Percentiles rank a stretch among this genome's conserved stretches.
These are phyloP conservation scores for Hyla sarda DNA, from an alignment of 2,113 vertebrate genomes.

Conservation along the genomic window DNA sequence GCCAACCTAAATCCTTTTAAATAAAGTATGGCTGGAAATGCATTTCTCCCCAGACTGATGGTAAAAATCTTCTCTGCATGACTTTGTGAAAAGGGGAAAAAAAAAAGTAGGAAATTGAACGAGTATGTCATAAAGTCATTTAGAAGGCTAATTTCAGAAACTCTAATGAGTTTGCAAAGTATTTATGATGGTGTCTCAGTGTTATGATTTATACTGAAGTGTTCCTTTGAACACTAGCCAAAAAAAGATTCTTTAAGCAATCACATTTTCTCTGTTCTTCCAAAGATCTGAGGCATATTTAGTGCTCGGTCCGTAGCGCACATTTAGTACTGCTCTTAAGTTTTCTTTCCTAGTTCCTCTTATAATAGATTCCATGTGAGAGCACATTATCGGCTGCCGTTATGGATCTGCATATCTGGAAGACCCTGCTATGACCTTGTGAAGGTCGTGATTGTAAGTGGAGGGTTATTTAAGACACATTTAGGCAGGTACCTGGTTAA, in stretches of 20 bases:
- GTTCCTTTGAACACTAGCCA: constrained; percentile 55
- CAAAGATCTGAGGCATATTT: constrained; percentile 46
- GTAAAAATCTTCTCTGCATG: constrained; percentile 30
- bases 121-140: constrained; percentile 50
- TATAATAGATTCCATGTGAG: constrained; percentile 49
- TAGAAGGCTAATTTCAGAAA: constrained; percentile 57
- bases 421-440: constrained; percentile 29
- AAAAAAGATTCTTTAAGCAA: constrained; percentile 46
- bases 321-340: constrained; percentile 34
- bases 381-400: background rate
- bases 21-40: constrained; percentile 28
- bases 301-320: constrained; percentile 27
- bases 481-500: too few species aligned
- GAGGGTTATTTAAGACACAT: too few species aligned
- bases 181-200: constrained; percentile 56
- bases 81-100: constrained; percentile 33
- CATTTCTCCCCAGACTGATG: constrained; percentile 13
- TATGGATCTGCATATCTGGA: background rate
- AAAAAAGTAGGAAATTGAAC: constrained; percentile 51
- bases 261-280: constrained; percentile 37
- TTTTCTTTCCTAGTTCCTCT: constrained; percentile 31
- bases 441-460: background rate
- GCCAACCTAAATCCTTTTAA: constrained; percentile 36
- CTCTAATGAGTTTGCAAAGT: constrained; percentile 57
- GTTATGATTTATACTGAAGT: constrained; percentile 55